Conservation (phyloP, 2,797 vertebrate genomes). For the Leptodactylus fallax region DNA sequence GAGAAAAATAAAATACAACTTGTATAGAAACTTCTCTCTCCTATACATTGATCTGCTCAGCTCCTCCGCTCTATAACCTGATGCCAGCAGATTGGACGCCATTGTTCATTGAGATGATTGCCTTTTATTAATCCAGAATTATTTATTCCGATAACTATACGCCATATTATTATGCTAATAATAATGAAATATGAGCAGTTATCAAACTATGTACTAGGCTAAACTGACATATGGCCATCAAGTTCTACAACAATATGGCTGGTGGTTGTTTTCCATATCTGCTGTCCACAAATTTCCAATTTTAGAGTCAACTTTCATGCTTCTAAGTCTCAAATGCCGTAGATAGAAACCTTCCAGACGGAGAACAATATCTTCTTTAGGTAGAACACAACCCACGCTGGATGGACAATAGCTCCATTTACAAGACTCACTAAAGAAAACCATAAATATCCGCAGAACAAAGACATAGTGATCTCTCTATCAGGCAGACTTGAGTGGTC, state of each 20-base stretch:
- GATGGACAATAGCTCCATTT: constrained; percentile 22
- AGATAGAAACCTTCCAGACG: not conserved
- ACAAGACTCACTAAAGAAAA: constrained; percentile 11
- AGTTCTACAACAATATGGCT: not conserved
- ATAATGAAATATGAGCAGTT: not conserved
- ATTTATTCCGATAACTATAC: not conserved
- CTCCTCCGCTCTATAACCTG: no score
- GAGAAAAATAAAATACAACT: no score
- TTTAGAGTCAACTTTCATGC: not conserved
- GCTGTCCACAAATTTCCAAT: not conserved
- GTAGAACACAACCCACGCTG: not conserved
- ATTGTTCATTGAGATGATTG: not conserved
- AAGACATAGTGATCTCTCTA: not conserved
- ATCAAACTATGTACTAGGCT: not conserved
- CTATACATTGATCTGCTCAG: no score
- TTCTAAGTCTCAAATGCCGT: not conserved
- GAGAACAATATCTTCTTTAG: not conserved
- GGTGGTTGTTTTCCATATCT: no score
- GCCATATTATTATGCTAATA: not conserved
- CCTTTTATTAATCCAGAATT: not conserved
- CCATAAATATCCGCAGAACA: constrained; percentile 22
- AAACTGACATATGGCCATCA: not conserved
- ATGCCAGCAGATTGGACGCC: no score
- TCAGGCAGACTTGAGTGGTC: not conserved
- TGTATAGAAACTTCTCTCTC: no score